Evolutionary conservation across 2,113 vertebrate species (phyloP).

Genomic region (Rhynchopsitta pachyrhyncha): DNA sequence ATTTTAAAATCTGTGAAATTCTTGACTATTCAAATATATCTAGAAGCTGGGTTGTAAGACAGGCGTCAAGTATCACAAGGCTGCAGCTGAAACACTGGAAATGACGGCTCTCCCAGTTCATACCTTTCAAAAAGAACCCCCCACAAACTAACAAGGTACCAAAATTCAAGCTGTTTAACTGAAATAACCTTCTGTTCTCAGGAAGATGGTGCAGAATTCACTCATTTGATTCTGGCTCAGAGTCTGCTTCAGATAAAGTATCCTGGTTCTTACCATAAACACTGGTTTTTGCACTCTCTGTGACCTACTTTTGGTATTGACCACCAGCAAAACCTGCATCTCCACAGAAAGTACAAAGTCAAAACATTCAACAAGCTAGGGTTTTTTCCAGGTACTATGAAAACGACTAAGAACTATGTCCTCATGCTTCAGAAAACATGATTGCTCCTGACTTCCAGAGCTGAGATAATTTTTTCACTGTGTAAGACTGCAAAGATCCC

Average conservation of each 20-base stretch:
- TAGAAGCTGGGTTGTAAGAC: too few relatives aligned
- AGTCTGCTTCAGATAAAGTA: not conserved
- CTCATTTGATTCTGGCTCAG: not conserved
- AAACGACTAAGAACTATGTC: not conserved
- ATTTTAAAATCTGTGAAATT: fast-evolving
- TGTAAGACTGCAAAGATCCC: not conserved
- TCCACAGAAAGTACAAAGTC: not conserved
- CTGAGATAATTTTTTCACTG: not conserved
- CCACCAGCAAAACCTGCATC: not conserved
- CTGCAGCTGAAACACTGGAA: not conserved
- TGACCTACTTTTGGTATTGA: not conserved
- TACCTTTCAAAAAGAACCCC: not conserved
- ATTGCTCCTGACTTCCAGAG: not conserved
- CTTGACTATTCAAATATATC: fast-evolving
- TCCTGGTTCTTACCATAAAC: not conserved
- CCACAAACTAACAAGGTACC: not conserved
- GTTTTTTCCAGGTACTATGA: not conserved
- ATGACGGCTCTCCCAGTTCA: not conserved
- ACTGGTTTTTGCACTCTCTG: not conserved
- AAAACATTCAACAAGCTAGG: not conserved
- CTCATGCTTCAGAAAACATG: not conserved
- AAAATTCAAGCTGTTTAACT: not conserved
- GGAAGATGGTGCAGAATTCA: not conserved
- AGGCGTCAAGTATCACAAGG: fast-evolving
- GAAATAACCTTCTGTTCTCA: not conserved